phyloP scores from a whole-genome alignment of 2,113 vertebrate species.

The Ranitomeya imitator region DNA sequence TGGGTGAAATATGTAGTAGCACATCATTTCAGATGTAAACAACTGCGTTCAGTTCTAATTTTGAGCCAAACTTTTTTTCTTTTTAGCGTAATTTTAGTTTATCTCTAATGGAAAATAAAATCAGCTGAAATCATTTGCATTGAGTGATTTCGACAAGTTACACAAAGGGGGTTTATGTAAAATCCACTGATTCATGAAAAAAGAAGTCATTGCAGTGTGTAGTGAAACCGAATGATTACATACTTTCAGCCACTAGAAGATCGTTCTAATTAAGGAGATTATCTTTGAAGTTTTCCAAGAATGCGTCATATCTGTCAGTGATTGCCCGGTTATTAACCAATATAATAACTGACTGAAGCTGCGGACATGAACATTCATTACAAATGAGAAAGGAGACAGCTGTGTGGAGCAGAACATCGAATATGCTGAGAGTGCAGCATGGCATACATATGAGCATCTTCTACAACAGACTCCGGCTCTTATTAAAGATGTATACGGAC shows the following conservation, averaged over 20 bases:
- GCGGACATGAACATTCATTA: slow-evolving; percentile 34
- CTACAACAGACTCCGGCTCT: not conserved
- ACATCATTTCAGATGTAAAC: slow-evolving; percentile 46
- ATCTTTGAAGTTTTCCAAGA: slow-evolving; percentile 53
- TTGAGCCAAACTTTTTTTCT: slow-evolving; percentile 30
- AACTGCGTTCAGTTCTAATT: slow-evolving; percentile 11
- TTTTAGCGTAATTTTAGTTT: slow-evolving; percentile 45
- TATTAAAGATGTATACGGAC: not conserved
- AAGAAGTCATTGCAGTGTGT: slow-evolving; percentile 14
- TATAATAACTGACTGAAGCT: slow-evolving; percentile 37
- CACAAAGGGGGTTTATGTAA: slow-evolving; percentile 46
- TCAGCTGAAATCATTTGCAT: slow-evolving; percentile 41
- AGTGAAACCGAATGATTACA: slow-evolving; percentile 51
- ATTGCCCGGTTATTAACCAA: slow-evolving; percentile 53
- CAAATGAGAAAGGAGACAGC: slow-evolving; percentile 28
- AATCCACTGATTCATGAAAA: slow-evolving; percentile 33
- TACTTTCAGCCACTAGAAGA: slow-evolving; percentile 34
- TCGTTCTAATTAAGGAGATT: slow-evolving; percentile 53
- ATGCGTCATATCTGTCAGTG: slow-evolving; percentile 45
- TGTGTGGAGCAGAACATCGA: not conserved
- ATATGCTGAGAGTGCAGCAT: not conserved
- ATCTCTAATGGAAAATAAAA: slow-evolving; percentile 38
- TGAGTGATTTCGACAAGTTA: slow-evolving; percentile 47
- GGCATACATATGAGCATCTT: not conserved
- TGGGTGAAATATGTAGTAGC: slow-evolving; percentile 45